Percentiles rank a stretch among this genome's conserved stretches.
These are phyloP conservation scores for Psittacula derbiana DNA, from an alignment of 2,797 vertebrate genomes.

Conservation along the genomic window DNA sequence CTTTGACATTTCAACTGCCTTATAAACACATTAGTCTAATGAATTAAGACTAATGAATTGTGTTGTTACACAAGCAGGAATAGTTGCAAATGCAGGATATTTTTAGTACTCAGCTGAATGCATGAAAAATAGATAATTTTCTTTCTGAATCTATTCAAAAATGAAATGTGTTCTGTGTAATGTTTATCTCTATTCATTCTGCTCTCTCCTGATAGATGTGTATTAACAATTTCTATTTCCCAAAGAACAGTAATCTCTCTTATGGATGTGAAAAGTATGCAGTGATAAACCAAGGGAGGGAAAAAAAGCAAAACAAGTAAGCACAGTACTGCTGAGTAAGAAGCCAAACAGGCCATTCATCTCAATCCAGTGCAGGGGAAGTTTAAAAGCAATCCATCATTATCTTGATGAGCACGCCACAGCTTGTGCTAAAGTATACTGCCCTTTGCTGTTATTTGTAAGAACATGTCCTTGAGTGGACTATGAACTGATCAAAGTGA, in stretches of 20 bases:
- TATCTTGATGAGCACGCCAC: conserved; percentile 80
- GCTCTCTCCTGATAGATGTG: conserved; percentile 75
- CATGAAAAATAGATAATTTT: conserved; percentile 71
- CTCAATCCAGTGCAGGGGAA: conserved; percentile 75
- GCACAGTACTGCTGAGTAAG: conserved; percentile 83
- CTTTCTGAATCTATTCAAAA: conserved; percentile 68
- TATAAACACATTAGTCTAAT: conserved; percentile 99
- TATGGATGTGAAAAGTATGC: conserved; percentile 71
- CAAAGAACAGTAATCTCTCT: conserved; percentile 80
- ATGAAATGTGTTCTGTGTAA: conserved; percentile 63
- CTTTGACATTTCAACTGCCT: conserved; percentile 97
- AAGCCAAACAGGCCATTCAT: conserved; percentile 79
- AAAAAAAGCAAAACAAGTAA: not conserved
- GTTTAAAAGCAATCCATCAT: conserved; percentile 85
- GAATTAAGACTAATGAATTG: conserved; percentile 87
- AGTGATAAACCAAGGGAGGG: conserved; percentile 72
- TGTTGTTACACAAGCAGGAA: conserved; percentile 76
- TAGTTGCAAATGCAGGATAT: conserved; percentile 62
- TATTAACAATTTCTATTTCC: conserved; percentile 80
- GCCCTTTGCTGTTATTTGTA: conserved; percentile 70
- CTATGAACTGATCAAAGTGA: conserved; percentile 69
- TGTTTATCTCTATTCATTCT: conserved; percentile 68
- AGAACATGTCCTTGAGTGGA: conserved; percentile 74
- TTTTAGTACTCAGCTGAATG: conserved; percentile 63
- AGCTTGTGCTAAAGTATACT: conserved; percentile 66